Percentiles rank a stretch among this genome's conserved stretches.
Conservation (phyloP, 2,888 invertebrate genomes). For the Lucinisca nassula region DNA sequence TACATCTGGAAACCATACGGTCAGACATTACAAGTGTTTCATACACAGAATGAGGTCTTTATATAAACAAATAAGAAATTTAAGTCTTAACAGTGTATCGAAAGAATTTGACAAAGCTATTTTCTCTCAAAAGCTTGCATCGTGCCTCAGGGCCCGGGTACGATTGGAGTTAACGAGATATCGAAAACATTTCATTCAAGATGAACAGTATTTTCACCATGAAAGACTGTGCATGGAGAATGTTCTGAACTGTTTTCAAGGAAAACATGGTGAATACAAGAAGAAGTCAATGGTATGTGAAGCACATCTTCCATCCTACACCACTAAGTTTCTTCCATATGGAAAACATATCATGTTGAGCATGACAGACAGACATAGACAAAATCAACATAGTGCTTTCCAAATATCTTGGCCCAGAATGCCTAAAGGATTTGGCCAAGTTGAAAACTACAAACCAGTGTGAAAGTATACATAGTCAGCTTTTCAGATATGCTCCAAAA, state of each 20-base stretch:
- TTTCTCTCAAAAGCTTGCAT: background rate
- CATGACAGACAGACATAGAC: background rate
- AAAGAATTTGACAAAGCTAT: background rate
- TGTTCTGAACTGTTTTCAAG: background rate
- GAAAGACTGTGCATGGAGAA: too few species aligned
- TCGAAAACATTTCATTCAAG: background rate
- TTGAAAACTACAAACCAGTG: conserved; percentile 7
- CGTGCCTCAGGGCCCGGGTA: background rate
- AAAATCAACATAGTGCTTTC: background rate
- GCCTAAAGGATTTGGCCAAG: background rate
- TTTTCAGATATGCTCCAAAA: too few species aligned
- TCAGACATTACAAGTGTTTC: conserved; percentile 28
- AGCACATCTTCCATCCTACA: conserved; percentile 12
- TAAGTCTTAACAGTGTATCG: background rate
- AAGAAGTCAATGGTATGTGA: conserved; percentile 4
- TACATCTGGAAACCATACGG: background rate
- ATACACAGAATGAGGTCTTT: conserved; percentile 24
- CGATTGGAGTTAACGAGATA: background rate
- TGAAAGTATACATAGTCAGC: conserved; percentile 19
- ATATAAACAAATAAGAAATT: background rate
- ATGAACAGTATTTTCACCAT: background rate
- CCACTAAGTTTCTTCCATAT: conserved; percentile 3
- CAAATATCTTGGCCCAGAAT: background rate
- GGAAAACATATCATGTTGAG: conserved; percentile 10
- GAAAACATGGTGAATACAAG: background rate